Conservation (phyloP, 2,797 vertebrate genomes). For the Hydrocynus forskahlii region DNA sequence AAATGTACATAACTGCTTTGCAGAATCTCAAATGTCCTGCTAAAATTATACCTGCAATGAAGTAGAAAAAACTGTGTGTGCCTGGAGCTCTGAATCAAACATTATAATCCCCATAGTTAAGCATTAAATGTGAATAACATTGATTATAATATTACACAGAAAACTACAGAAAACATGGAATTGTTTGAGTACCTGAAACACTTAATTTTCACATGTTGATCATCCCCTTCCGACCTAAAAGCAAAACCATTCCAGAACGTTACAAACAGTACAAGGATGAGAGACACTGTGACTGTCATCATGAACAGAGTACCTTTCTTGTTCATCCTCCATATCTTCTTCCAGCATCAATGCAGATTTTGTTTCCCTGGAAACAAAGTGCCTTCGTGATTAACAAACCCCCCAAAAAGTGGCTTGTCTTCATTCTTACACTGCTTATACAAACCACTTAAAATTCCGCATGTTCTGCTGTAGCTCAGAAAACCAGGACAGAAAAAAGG, state of each 20-base stretch:
- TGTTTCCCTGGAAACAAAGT: conserved; percentile 73
- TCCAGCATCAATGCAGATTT: conserved; percentile 71
- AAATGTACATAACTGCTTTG: too few species aligned
- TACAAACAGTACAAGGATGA: not conserved
- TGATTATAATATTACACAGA: too few species aligned
- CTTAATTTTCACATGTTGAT: conserved; percentile 87
- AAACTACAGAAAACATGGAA: not conserved
- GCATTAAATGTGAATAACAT: not conserved
- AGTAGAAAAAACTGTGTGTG: not conserved
- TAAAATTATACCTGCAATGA: not conserved
- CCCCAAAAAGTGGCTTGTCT: conserved; percentile 18
- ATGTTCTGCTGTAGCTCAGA: conserved; percentile 23
- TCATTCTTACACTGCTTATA: not conserved
- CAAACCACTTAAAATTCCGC: not conserved
- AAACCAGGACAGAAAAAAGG: not conserved
- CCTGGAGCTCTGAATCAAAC: not conserved
- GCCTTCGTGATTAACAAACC: conserved; percentile 13
- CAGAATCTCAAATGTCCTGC: not conserved
- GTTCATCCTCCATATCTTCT: conserved; percentile 78
- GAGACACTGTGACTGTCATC: not conserved
- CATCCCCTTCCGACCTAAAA: conserved; percentile 84
- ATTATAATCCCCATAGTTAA: not conserved
- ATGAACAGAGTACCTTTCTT: conserved; percentile 69
- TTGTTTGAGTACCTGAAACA: conserved; percentile 81
- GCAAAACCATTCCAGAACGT: conserved; percentile 2